phyloP scores from a whole-genome alignment of 2,113 vertebrate species.

The Tor tambroides region DNA sequence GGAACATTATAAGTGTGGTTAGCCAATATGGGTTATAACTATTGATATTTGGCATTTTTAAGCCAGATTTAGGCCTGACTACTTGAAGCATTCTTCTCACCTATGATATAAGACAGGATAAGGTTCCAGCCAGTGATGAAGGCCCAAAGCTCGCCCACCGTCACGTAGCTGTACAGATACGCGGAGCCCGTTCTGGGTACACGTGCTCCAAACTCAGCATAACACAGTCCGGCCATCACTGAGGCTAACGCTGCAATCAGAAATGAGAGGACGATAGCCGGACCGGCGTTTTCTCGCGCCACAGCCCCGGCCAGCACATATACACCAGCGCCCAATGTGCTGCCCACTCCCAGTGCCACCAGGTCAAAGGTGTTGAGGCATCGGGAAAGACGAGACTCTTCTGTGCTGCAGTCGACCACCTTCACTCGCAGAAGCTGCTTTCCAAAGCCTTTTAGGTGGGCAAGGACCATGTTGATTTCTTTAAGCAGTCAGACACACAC shows the following conservation, averaged over 20 bases:
- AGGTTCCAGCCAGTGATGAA: conserved; percentile 98
- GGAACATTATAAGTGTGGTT: neutral
- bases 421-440: conserved; percentile 90
- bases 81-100: conserved; percentile 75
- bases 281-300: conserved; percentile 84
- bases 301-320: conserved; percentile 93
- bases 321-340: conserved; percentile 93
- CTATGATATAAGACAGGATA: conserved; percentile 95
- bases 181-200: conserved; percentile 95
- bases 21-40: neutral
- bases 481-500: neutral
- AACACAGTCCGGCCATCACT: conserved; percentile 92
- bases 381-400: conserved; percentile 84
- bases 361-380: conserved; percentile 94
- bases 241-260: conserved; percentile 91
- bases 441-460: conserved; percentile 74
- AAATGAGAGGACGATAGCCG: conserved; percentile 93
- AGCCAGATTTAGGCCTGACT: neutral
- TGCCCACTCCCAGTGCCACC: conserved; percentile 93
- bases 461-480: conserved; percentile 77
- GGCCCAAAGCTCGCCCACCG: conserved; percentile 93
- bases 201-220: conserved; percentile 92
- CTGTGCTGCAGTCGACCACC: conserved; percentile 82
- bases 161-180: conserved; percentile 97
- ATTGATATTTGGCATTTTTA: neutral